Evolutionary conservation across 2,888 invertebrate genomes (phyloP).

Genomic region (Miltochrista miniata): DNA sequence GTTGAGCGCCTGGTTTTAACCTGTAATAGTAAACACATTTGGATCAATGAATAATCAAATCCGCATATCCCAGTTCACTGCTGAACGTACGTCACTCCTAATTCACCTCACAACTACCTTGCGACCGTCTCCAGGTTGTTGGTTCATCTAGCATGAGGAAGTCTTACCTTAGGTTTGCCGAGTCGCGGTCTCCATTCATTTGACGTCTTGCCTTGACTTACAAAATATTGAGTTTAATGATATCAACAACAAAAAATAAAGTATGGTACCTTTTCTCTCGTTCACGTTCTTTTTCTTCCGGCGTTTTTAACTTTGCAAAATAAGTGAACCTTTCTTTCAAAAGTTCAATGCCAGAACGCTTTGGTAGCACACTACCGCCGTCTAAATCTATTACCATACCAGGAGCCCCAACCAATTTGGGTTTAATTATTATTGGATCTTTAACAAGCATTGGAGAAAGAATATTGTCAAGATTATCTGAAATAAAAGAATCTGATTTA

Average conservation of each 20-base stretch:
- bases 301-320: constrained; percentile 84
- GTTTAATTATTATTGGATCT: constrained; percentile 48
- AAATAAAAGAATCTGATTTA: constrained; percentile 17
- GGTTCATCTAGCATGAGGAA: too few species aligned
- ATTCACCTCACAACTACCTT: too few species aligned
- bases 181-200: too few species aligned
- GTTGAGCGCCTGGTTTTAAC: constrained; percentile 87
- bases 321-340: constrained; percentile 89
- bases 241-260: not conserved
- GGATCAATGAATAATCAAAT: not conserved
- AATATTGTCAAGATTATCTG: constrained; percentile 36
- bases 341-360: constrained; percentile 84
- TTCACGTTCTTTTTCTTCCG: constrained; percentile 78
- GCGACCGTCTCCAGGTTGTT: too few species aligned
- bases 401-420: constrained; percentile 78
- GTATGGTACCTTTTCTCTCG: constrained; percentile 80
- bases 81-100: too few species aligned
- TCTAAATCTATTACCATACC: constrained; percentile 76
- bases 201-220: too few species aligned
- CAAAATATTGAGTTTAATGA: not conserved
- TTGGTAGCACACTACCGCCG: constrained; percentile 44
- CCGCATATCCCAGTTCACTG: too few species aligned
- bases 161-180: too few species aligned
- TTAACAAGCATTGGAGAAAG: constrained; percentile 47
- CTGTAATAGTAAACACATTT: constrained; percentile 44